Percentiles rank a stretch among this genome's conserved stretches.
These are phyloP conservation scores for Drosophila histrio DNA, from an alignment of 2,888 invertebrate genomes.

Conservation along the genomic window DNA sequence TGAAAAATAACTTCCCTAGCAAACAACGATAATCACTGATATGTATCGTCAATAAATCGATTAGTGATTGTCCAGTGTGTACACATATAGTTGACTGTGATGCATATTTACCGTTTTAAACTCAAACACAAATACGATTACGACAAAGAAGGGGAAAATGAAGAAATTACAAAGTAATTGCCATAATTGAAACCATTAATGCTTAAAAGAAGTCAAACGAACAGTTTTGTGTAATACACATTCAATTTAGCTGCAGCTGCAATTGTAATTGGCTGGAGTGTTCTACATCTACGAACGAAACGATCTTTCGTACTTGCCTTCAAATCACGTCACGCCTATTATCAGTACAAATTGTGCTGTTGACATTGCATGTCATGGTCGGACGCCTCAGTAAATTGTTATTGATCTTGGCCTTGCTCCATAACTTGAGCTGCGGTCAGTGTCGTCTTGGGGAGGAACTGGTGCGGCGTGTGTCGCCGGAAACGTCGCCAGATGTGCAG, in stretches of 20 bases:
- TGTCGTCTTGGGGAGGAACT: slow-evolving; percentile 32
- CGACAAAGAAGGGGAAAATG: neutral
- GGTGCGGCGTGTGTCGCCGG: slow-evolving; percentile 46
- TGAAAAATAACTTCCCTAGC: neutral
- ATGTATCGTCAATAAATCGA: slow-evolving; percentile 9
- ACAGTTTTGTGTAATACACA: neutral
- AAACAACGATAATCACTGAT: neutral
- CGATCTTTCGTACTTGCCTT: slow-evolving; percentile 3
- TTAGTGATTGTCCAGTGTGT: slow-evolving; percentile 24
- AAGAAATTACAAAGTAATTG: neutral
- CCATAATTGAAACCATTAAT: neutral
- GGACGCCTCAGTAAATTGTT: slow-evolving; percentile 9
- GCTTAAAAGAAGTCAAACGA: neutral
- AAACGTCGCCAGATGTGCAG: slow-evolving; percentile 52
- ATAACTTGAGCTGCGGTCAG: neutral
- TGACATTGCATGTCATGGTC: slow-evolving; percentile 31
- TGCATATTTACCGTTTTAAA: slow-evolving; percentile 46
- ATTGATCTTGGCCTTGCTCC: slow-evolving; percentile 43
- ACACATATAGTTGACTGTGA: neutral
- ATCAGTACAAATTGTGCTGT: slow-evolving; percentile 34
- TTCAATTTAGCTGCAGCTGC: neutral
- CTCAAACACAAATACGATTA: slow-evolving; percentile 11
- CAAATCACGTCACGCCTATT: slow-evolving; percentile 15
- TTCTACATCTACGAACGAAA: neutral
- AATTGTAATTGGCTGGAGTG: neutral